Conservation (phyloP, 2,888 invertebrate genomes). For the Diaperis boleti region DNA sequence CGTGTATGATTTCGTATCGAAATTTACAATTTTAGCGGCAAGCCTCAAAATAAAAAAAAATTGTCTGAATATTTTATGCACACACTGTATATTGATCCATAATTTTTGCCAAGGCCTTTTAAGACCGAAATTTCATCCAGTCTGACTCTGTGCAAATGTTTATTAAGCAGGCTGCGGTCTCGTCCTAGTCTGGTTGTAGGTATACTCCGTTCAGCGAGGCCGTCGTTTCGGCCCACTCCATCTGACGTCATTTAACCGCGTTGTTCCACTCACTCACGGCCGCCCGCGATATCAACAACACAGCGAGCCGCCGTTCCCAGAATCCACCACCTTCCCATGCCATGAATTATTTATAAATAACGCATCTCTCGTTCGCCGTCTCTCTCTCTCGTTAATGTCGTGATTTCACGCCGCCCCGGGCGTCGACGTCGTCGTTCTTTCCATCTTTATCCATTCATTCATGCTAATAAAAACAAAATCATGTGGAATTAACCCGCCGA, state of each 20-base stretch:
- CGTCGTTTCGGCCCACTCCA: constrained; percentile 33
- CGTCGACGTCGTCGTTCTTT: constrained; percentile 14
- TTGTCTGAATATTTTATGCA: too few relatives aligned
- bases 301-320: constrained; percentile 38
- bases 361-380: constrained; percentile 3
- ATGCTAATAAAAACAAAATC: not conserved
- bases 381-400: constrained; percentile 18
- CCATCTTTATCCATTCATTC: constrained; percentile 2
- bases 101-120: too few relatives aligned
- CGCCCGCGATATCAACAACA: constrained; percentile 38
- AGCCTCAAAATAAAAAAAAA: too few relatives aligned
- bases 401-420: constrained; percentile 21
- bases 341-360: constrained; percentile 43
- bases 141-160: constrained; percentile 10
- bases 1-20: too few relatives aligned
- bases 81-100: too few relatives aligned
- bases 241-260: constrained; percentile 35
- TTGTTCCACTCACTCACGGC: constrained; percentile 35
- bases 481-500: constrained; percentile 1
- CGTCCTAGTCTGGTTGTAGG: constrained; percentile 30
- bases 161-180: constrained; percentile 27
- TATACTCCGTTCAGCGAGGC: constrained; percentile 22
- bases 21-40: too few relatives aligned
- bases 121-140: not conserved
- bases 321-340: constrained; percentile 41